Base-by-base conservation (phyloP, 2,888 invertebrate species). In the Exephanes ischioxanthus region DNA sequence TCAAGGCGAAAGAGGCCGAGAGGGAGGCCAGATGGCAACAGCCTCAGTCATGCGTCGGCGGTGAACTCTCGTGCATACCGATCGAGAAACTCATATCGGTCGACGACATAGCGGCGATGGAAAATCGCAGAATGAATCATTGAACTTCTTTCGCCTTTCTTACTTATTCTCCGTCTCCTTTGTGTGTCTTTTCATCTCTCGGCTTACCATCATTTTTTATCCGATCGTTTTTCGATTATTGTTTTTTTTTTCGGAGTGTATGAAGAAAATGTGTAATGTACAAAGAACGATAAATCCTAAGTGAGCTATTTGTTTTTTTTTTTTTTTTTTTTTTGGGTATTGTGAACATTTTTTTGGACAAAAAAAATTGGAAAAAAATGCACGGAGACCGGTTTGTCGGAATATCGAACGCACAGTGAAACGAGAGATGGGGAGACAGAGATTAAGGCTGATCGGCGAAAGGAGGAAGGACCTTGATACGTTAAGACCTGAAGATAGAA, bases 51-150 rank as follows among this genome's bases (percentile, higher is more conserved):
- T 96, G 96, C 93, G 95, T 96, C n/a, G 97, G 97, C 7, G 98
- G 98, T 9, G 98, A 98, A 93, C 94, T 98, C 61, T 97, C 97
- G 1, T 96, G 97, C 79, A 97, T 98, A 91, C 98, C 98, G 48
- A 97, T 98, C 91, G 98, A 98, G 92, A 97, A 95, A 94, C 95
- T 96, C 91, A 95, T 95, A 90, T 94, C 94, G 67, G 94, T 95
- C 80, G 95, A 95, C 80, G 95, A 95, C 88, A 94, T 95, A 67
- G 94, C 94, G 68, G 92, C 93, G 26, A 93, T 94, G 93, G 94
- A 94, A 76, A 87, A 90, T 86, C 91, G 91, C 86, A 91, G 93
- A 89, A 91, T 91, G 90, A 93, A 94, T 90, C 93, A 87, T 67
- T 88, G 84, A 85, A 79, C 41, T 67, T 0, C 55, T 71, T 58